Conservation (phyloP, 2,888 invertebrate genomes). For the Patella caerulea region DNA sequence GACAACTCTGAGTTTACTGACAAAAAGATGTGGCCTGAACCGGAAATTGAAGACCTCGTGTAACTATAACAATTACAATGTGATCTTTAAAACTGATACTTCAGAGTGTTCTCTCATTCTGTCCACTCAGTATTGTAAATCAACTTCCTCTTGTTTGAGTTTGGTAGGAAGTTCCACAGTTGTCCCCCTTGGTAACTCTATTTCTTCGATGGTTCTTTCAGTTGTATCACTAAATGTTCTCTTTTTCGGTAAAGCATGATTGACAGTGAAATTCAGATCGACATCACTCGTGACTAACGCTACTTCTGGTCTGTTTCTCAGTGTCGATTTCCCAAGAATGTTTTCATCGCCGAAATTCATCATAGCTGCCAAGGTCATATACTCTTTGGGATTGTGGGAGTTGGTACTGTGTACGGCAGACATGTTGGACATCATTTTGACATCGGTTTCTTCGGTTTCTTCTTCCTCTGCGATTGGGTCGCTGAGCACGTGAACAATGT, state of each 20-base stretch:
- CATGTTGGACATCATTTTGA: conserved; percentile 12
- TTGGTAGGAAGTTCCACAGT: conserved; percentile 24
- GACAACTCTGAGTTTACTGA: no score
- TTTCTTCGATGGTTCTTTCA: conserved; percentile 29
- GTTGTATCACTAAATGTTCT: conserved; percentile 23
- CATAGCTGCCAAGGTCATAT: conserved; percentile 30
- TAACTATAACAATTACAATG: no score
- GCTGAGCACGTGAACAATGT: background rate
- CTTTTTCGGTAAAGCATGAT: conserved; percentile 28
- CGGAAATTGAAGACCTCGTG: no score
- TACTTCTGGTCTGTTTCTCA: conserved; percentile 34
- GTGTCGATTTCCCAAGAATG: conserved; percentile 20
- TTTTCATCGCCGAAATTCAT: conserved; percentile 23
- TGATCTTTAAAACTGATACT: no score
- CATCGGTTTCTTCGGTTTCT: background rate
- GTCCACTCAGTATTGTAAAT: no score
- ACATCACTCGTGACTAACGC: conserved; percentile 38
- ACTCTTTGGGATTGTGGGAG: conserved; percentile 21
- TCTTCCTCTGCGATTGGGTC: conserved; percentile 3
- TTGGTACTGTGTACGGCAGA: conserved; percentile 19
- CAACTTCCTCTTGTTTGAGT: background rate
- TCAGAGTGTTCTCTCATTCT: no score
- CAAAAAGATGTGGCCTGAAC: no score
- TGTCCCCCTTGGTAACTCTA: conserved; percentile 25
- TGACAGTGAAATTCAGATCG: conserved; percentile 41